Percentiles rank a stretch among this genome's conserved stretches.
phyloP scores from a whole-genome alignment of 2,888 invertebrate species.

The Sminthurinus aureus region DNA sequence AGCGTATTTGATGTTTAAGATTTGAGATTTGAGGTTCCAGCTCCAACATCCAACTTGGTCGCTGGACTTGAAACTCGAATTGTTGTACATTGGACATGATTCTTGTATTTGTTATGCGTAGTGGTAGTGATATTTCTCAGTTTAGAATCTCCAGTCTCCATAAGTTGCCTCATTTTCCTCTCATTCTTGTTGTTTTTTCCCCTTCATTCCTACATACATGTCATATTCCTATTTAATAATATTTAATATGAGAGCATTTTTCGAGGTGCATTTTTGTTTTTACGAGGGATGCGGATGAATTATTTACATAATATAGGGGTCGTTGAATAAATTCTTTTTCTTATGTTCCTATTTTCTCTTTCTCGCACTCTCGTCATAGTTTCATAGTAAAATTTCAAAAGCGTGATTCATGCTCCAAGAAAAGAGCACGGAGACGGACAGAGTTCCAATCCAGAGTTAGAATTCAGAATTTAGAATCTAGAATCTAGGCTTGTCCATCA shows the following conservation, averaged over 20 bases:
- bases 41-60: no score
- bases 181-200: not conserved
- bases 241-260: not conserved
- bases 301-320: slow-evolving; percentile 34
- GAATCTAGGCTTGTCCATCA: not conserved
- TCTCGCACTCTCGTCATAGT: not conserved
- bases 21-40: no score
- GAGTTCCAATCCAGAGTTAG: no score
- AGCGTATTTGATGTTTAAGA: no score
- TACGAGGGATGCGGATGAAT: not conserved
- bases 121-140: no score
- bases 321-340: slow-evolving; percentile 15
- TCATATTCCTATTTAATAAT: no score
- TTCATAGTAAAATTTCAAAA: slow-evolving; percentile 15
- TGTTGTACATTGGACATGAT: no score
- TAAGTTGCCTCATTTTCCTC: not conserved
- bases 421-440: not conserved
- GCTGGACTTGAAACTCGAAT: no score
- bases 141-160: not conserved
- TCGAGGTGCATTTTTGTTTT: slow-evolving; percentile 8
- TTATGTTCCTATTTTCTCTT: not conserved
- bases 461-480: not conserved
- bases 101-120: no score
- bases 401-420: slow-evolving; percentile 25
- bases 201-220: not conserved